phyloP scores from a whole-genome alignment of 2,888 invertebrate species.

The Deilephila porcellus region DNA sequence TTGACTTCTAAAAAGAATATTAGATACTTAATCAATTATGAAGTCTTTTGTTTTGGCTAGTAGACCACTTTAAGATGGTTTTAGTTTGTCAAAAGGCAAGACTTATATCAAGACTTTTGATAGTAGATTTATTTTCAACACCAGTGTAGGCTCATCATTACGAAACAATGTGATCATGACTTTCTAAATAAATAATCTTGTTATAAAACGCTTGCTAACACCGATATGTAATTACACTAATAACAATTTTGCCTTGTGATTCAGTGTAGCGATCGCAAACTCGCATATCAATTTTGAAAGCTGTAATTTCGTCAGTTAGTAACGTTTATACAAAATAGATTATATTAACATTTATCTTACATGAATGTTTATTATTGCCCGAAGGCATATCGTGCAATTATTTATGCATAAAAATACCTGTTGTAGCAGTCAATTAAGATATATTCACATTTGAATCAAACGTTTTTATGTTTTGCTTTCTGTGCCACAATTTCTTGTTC shows the following conservation, averaged over 20 bases:
- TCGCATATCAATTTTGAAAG: conserved; percentile 10
- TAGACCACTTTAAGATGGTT: too few relatives aligned
- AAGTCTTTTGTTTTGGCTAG: too few relatives aligned
- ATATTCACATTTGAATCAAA: neutral
- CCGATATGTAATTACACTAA: neutral
- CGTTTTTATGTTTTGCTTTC: too few relatives aligned
- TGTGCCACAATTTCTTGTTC: too few relatives aligned
- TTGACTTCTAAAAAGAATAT: too few relatives aligned
- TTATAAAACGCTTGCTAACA: neutral
- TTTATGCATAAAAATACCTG: neutral
- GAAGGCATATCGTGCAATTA: conserved; percentile 8
- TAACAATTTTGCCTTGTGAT: neutral
- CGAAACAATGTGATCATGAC: neutral
- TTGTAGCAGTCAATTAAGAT: neutral
- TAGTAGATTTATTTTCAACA: too few relatives aligned
- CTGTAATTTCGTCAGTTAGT: conserved; percentile 31
- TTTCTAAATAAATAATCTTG: neutral
- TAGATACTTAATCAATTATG: too few relatives aligned
- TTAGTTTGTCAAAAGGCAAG: too few relatives aligned
- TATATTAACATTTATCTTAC: neutral
- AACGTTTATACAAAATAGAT: conserved; percentile 34
- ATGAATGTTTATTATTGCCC: conserved; percentile 19
- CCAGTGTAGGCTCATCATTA: too few relatives aligned
- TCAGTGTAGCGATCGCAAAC: conserved; percentile 3
- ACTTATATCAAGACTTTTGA: too few relatives aligned